These are phyloP conservation scores for Gastrophryne carolinensis DNA, from an alignment of 2,797 vertebrate species.

Conservation along the genomic window DNA sequence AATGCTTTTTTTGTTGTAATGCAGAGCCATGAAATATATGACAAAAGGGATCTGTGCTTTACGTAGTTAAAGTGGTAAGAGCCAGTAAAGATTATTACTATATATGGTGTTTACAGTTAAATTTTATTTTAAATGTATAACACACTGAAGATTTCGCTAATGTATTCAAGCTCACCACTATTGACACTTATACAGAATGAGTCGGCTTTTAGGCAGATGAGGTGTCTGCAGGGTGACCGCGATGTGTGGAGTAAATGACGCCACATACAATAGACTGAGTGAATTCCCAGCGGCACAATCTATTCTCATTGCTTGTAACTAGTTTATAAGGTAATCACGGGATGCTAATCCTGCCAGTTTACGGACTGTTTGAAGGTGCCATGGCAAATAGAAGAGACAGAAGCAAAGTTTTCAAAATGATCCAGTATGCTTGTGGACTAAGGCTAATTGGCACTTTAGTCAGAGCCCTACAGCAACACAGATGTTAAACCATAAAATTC, in stretches of 20 bases:
- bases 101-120: neutral
- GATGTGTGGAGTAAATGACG: neutral
- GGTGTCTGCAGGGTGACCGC: neutral
- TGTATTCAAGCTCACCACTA: neutral
- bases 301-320: conserved; percentile 1
- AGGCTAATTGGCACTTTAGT: conserved; percentile 27
- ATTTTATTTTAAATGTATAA: neutral
- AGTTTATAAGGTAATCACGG: neutral
- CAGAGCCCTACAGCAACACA: conserved; percentile 34
- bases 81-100: neutral
- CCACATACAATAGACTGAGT: neutral
- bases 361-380: neutral
- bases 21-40: neutral
- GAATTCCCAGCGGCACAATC: conserved; percentile 5
- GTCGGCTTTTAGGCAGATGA: neutral
- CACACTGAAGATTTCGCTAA: neutral
- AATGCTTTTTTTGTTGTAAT: neutral
- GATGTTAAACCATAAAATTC: conserved; percentile 16
- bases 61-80: neutral
- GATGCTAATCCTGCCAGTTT: neutral
- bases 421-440: neutral
- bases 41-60: neutral
- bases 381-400: neutral
- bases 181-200: conserved; percentile 2
- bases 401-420: conserved; percentile 2